These are phyloP conservation scores for Morone saxatilis DNA, from an alignment of 2,113 vertebrate species.

Conservation along the genomic window DNA sequence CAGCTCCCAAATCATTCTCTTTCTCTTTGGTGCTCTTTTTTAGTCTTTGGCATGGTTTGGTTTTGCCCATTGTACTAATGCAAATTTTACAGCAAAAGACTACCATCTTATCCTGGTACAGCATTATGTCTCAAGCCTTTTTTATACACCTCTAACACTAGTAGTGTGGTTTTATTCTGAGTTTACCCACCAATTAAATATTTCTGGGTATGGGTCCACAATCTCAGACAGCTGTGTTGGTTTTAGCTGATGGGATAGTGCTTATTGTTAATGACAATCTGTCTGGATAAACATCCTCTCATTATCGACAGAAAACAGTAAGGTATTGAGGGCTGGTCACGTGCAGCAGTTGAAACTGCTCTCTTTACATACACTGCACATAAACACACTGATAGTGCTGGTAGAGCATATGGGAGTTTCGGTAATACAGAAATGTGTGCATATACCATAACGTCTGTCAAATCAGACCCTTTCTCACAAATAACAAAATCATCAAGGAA, in stretches of 20 bases:
- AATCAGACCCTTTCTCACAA: not conserved
- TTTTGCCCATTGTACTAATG: constrained; percentile 12
- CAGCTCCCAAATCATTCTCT: not conserved
- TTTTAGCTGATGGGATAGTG: constrained; percentile 59
- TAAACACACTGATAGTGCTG: not conserved
- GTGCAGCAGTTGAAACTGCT: constrained; percentile 13
- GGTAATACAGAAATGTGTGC: not conserved
- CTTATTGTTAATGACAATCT: constrained; percentile 56
- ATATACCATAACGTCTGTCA: constrained; percentile 28
- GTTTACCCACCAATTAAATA: constrained; percentile 48
- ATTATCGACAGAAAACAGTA: constrained; percentile 48
- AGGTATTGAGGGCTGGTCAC: not conserved
- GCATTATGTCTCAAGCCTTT: not conserved
- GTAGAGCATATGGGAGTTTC: constrained; percentile 1
- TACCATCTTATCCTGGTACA: not conserved
- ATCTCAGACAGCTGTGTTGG: constrained; percentile 65
- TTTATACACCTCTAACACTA: not conserved
- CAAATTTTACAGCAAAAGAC: not conserved
- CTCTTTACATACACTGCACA: not conserved
- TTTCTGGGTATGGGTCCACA: constrained; percentile 37
- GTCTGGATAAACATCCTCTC: constrained; percentile 60
- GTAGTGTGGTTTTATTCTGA: constrained; percentile 10
- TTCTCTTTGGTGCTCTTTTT: constrained; percentile 3
- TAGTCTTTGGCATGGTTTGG: not conserved
- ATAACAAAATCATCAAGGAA: not conserved